These are phyloP conservation scores for Drosophila malerkotliana DNA, from an alignment of 1,140 invertebrate species.

Conservation along the genomic window DNA sequence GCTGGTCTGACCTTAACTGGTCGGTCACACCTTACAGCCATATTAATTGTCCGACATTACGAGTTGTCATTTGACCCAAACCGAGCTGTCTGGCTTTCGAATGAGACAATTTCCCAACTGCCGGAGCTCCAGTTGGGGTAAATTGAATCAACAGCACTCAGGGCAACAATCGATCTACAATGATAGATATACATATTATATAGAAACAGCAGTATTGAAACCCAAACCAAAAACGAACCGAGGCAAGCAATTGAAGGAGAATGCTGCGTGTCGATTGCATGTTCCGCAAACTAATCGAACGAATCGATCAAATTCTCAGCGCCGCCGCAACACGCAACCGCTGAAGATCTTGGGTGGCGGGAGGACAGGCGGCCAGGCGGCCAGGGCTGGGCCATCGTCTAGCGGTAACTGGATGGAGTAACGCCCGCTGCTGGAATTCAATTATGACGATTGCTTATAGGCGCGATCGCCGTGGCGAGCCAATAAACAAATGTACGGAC, in stretches of 20 bases:
- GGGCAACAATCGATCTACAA: constrained; percentile 41
- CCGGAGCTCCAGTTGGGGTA: constrained; percentile 44
- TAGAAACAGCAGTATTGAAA: constrained; percentile 13
- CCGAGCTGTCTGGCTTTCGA: constrained; percentile 68
- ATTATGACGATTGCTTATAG: constrained; percentile 73
- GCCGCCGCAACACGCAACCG: constrained; percentile 68
- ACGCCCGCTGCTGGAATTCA: constrained; percentile 81
- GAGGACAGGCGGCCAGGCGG: background rate
- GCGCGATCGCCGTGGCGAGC: constrained; percentile 66
- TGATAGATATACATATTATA: constrained; percentile 1
- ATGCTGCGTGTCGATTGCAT: constrained; percentile 81
- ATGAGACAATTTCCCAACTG: constrained; percentile 77
- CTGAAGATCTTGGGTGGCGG: constrained; percentile 9
- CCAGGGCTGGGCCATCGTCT: constrained; percentile 33
- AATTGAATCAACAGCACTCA: constrained; percentile 77
- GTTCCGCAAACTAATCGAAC: constrained; percentile 81
- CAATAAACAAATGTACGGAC: constrained; percentile 80
- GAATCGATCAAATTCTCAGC: constrained; percentile 82
- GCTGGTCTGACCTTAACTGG: constrained; percentile 19
- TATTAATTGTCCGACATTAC: constrained; percentile 78
- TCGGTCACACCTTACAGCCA: constrained; percentile 31
- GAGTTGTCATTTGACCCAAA: constrained; percentile 78
- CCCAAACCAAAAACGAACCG: constrained; percentile 17
- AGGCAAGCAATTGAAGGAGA: constrained; percentile 68
- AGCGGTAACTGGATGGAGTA: constrained; percentile 60